Base-by-base conservation (phyloP, 2,113 vertebrate genomes). In the Mustela lutreola region DNA sequence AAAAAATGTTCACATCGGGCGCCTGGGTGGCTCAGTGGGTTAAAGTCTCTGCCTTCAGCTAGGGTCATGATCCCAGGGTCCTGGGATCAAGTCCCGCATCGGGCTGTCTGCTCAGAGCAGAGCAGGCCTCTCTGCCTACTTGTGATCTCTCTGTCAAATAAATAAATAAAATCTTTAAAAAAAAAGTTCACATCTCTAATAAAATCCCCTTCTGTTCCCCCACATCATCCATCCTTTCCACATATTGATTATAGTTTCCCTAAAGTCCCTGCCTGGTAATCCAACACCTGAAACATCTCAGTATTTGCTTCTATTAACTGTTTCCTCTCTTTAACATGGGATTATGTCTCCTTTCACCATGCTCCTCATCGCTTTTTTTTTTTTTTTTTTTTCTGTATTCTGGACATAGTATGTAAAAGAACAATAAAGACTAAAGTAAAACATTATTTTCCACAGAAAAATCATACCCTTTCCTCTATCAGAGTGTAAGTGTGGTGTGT, bases 391-490 rank as follows among this genome's bases (percentile, higher is more conserved):
- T 85, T 39, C 14, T 76, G 22, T 42, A 71, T 36, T 91, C 58
- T 81, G 21, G 33, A 78, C 33, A 83, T 4, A 42, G 1, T 89
- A 1, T 60, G 33, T 60, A 82, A 76, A 88, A 76, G 4, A 89
- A 75, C 5, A 93, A 10, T 84, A 93, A 89, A 67, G 16, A 76
- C 48, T 60, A 39, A 92, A 91, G n/a, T 42, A 84, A 95, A 79
- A 81, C 24, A 36, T 22, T 39, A 45, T 87, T 95, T 91, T 78
- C n/a, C 53, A 85, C 31, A 73, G 24, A 89, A 82, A 79, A 89
- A 11, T 48, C 31, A 71, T 73, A 11, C 21, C 1, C n/a, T 91
- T 95, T 92, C 21, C 86, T 81, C 53, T 78, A 5, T 80, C 11
- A 48, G 9, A 45, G 2, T 24, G 1, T 31, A 89, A 42, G 11